phyloP scores from a whole-genome alignment of 2,113 vertebrate genomes.

The Dunckerocampus dactyliophorus region DNA sequence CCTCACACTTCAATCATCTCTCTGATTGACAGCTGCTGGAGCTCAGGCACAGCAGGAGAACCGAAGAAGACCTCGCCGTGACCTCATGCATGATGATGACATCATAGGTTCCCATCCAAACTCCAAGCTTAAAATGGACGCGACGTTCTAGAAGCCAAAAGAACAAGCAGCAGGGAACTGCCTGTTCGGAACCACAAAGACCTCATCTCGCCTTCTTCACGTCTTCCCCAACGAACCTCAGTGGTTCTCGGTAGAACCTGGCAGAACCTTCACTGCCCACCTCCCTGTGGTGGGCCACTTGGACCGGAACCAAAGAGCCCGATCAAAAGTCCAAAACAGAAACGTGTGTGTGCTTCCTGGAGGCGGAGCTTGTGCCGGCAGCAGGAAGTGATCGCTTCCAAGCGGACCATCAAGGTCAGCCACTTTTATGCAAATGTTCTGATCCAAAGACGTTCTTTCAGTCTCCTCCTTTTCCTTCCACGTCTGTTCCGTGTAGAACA shows the following conservation, averaged over 20 bases:
- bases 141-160: too few relatives aligned
- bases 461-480: too few relatives aligned
- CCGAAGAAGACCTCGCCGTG: too few relatives aligned
- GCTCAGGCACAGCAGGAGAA: too few relatives aligned
- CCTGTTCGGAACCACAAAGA: too few relatives aligned
- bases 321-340: neutral
- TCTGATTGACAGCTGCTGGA: neutral
- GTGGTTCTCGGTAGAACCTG: neutral
- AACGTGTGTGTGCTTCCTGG: neutral
- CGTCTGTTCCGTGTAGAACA: too few relatives aligned
- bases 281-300: neutral
- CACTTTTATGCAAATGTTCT: conserved; percentile 54
- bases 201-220: too few relatives aligned
- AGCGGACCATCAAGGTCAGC: conserved; percentile 68
- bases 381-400: conserved; percentile 39
- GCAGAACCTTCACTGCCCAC: neutral
- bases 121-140: too few relatives aligned
- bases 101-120: too few relatives aligned
- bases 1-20: neutral
- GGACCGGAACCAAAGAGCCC: neutral
- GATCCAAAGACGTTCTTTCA: neutral
- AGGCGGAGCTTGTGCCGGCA: neutral
- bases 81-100: too few relatives aligned
- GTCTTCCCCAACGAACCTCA: neutral
- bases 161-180: too few relatives aligned